Conservation (phyloP, 2,888 invertebrate genomes). For the Isotomurus palustris region DNA sequence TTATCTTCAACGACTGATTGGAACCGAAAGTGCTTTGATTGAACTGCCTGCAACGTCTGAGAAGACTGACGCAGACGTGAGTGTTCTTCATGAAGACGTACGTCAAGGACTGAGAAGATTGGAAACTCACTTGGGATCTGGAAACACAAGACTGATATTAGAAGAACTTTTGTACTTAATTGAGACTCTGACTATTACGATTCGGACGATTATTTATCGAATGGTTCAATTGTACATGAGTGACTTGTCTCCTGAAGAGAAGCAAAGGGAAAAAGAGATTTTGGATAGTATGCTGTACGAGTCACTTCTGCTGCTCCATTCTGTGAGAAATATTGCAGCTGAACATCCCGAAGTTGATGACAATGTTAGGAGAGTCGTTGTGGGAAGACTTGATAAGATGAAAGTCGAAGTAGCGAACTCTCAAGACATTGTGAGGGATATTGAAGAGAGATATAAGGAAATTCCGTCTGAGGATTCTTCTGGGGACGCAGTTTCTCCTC, state of each 20-base stretch:
- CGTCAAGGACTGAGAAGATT: background rate
- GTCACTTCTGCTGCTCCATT: conserved; percentile 56
- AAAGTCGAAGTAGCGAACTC: too few relatives aligned
- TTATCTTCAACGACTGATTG: too few relatives aligned
- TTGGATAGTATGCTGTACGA: conserved; percentile 50
- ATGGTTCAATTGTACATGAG: conserved; percentile 56
- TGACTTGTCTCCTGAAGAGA: conserved; percentile 47
- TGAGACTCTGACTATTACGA: conserved; percentile 75
- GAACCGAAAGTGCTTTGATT: too few relatives aligned
- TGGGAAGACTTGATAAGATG: background rate
- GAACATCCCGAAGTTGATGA: conserved; percentile 6
- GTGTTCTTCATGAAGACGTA: conserved; percentile 1
- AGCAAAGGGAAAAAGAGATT: conserved; percentile 11
- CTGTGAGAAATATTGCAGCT: conserved; percentile 57
- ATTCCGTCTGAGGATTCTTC: too few relatives aligned
- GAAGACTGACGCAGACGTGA: background rate
- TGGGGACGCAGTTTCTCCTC: too few relatives aligned
- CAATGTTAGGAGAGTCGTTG: background rate
- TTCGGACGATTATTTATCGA: conserved; percentile 77
- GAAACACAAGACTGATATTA: conserved; percentile 53
- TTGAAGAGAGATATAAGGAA: too few relatives aligned
- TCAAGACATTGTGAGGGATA: too few relatives aligned
- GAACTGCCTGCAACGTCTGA: conserved; percentile 9
- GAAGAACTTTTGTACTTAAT: conserved; percentile 63
- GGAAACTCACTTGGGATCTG: background rate